Base-by-base conservation (phyloP, 64 coral and sea anemone species). In the Cladopsammia gracilis region DNA sequence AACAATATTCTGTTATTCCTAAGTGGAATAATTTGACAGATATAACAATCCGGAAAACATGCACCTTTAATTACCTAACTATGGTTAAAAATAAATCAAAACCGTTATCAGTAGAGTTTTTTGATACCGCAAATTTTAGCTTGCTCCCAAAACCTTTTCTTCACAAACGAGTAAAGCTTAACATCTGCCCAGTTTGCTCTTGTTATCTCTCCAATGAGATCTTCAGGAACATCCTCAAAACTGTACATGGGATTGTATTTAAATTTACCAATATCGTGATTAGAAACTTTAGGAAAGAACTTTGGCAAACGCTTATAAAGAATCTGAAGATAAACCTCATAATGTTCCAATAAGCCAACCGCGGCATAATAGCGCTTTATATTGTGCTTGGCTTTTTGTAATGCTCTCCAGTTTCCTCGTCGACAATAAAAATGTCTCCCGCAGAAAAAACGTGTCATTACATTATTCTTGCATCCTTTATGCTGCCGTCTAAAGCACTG, bases 381-480 rank as follows among this genome's bases (percentile, higher is more conserved):
- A 45, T 97, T 97, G 49, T 88, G 71, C 26, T 87, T 97, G 19
- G 96, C 96, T 48, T 80, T 94, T 3, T 45, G 26, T 11, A 97
- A 76, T 6, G 96, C 88, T 77, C 73, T 90, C 9, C 34, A 25
- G 14, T 72, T 90, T 76, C 96, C 96, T 5, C 66, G 82, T 76
- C 54, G 89, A 20, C 96, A 97, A 48, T 83, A 97, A 66, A 15
- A 83, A 15, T 90, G 92, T 53, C 77, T 86, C 3, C 96, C 96
- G 65, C 96, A 97, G 75, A 97, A 97, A n/a, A 97, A 97, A 16
- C 96, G 61, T 19, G 96, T 97, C 92, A 97, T 97, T 1, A 97
- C 75, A 15, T 97, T 94, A 62, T 60, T 94, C 22, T 90, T 82
- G 14, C 96, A 97, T 70, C 96, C 96, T 60, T 82, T 90, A 22